Percentiles rank a stretch among this genome's conserved stretches.
Evolutionary conservation across 2,113 vertebrate genomes (phyloP).

Genomic region (Cromileptes altivelis): DNA sequence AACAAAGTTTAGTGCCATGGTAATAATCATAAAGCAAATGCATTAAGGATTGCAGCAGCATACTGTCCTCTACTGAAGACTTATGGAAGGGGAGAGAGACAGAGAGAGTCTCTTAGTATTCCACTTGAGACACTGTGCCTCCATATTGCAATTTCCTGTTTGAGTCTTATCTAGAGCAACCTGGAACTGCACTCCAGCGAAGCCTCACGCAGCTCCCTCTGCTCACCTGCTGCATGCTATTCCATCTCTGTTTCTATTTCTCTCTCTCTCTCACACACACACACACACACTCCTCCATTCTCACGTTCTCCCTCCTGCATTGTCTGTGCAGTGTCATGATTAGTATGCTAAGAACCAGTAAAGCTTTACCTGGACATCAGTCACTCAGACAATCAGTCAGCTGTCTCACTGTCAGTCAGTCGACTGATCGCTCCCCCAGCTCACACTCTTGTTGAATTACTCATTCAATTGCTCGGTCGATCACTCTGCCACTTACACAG

Average conservation of each 20-base stretch:
- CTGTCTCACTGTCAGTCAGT: conserved; percentile 60
- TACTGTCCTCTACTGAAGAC: conserved; percentile 18
- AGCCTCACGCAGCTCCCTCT: conserved; percentile 47
- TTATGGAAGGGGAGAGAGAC: conserved; percentile 16
- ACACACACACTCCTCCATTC: not conserved
- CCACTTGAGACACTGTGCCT: conserved; percentile 62
- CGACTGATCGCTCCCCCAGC: conserved; percentile 19
- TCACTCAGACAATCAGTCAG: conserved; percentile 64
- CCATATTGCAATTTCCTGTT: conserved; percentile 79
- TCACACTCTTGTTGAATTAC: conserved; percentile 33
- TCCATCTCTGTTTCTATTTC: conserved; percentile 47
- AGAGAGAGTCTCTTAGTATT: conserved; percentile 70
- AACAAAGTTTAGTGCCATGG: conserved; percentile 38
- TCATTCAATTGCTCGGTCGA: conserved; percentile 47
- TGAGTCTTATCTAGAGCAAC: conserved; percentile 74
- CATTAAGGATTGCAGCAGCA: conserved; percentile 43
- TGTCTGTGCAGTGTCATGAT: conserved; percentile 53
- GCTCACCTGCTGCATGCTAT: conserved; percentile 54
- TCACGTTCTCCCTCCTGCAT: conserved; percentile 4
- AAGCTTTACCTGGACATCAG: conserved; percentile 56
- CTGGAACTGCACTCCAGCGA: conserved; percentile 64
- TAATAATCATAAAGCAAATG: conserved; percentile 49
- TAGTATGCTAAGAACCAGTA: conserved; percentile 61
- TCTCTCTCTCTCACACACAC: not conserved
- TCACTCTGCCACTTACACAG: conserved; percentile 13